Evolutionary conservation across 2,888 invertebrate genomes (phyloP).

Genomic region (Calliopum simillimum): DNA sequence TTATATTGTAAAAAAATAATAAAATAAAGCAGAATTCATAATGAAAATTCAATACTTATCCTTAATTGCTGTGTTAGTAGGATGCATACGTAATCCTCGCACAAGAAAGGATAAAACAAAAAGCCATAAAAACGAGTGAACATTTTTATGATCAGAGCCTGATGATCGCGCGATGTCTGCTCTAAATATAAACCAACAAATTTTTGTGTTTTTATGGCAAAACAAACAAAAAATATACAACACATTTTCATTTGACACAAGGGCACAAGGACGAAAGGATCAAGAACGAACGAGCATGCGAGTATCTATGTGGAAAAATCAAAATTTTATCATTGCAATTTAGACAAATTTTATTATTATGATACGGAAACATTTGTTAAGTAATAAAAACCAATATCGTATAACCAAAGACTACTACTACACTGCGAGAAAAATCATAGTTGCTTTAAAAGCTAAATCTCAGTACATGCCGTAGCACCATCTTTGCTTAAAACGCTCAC

Average conservation of each 20-base stretch:
- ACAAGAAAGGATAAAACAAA: no score
- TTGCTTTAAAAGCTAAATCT: no score
- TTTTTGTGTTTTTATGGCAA: conserved; percentile 1
- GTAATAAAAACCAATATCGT: not conserved
- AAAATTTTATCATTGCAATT: conserved; percentile 17
- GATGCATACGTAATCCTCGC: conserved; percentile 6
- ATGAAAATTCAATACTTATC: not conserved
- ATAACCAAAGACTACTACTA: not conserved
- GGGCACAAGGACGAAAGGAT: no score
- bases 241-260: conserved; percentile 7
- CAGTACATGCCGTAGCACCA: no score
- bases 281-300: not conserved
- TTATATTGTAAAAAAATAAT: not conserved
- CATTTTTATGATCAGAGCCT: no score
- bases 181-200: conserved; percentile 18
- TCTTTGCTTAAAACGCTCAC: no score
- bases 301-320: conserved; percentile 16
- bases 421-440: no score
- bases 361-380: conserved; percentile 18
- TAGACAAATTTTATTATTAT: conserved; percentile 9
- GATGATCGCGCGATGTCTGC: conserved; percentile 12
- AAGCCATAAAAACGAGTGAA: no score
- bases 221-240: not conserved
- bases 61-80: conserved; percentile 23
- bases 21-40: not conserved